phyloP scores from a whole-genome alignment of 2,113 vertebrate species.

The Aldabrachelys gigantea region DNA sequence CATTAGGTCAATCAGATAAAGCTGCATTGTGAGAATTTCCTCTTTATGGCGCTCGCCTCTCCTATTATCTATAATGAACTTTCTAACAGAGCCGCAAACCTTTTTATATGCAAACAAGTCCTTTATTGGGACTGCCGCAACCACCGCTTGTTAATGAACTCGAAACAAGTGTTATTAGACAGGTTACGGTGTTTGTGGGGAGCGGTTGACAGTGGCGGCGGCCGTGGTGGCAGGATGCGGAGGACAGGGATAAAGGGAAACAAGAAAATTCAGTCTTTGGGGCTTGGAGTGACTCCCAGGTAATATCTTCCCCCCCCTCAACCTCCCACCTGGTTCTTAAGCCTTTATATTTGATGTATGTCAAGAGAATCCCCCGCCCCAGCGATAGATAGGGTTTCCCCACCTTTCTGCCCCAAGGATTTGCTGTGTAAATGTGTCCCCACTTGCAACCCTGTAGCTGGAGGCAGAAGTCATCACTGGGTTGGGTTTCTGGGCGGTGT shows the following conservation, averaged over 20 bases:
- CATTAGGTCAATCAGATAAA: slow-evolving; percentile 81
- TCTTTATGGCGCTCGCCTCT: slow-evolving; percentile 80
- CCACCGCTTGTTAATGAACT: slow-evolving; percentile 88
- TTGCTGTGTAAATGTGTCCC: neutral
- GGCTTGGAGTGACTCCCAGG: slow-evolving; percentile 69
- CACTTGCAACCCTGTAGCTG: neutral
- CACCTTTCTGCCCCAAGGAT: slow-evolving; percentile 23
- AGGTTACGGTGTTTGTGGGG: slow-evolving; percentile 62
- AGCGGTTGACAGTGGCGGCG: neutral
- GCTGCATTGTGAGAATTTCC: slow-evolving; percentile 75
- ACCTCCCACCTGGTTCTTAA: neutral
- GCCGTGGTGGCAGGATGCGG: neutral
- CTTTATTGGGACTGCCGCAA: slow-evolving; percentile 83
- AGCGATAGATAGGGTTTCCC: slow-evolving; percentile 13
- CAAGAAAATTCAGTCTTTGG: slow-evolving; percentile 54
- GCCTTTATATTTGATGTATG: slow-evolving; percentile 45
- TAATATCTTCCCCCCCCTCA: slow-evolving; percentile 54
- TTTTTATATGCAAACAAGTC: slow-evolving; percentile 88
- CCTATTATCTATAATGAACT: slow-evolving; percentile 98
- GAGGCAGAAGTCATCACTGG: neutral
- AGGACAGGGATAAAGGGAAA: neutral
- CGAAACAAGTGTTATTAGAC: slow-evolving; percentile 84
- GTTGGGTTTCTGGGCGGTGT: neutral
- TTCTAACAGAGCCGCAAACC: slow-evolving; percentile 82
- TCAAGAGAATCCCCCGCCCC: slow-evolving; percentile 38